Conservation (phyloP, 2,113 vertebrate species). For the Anolis sagrei region DNA sequence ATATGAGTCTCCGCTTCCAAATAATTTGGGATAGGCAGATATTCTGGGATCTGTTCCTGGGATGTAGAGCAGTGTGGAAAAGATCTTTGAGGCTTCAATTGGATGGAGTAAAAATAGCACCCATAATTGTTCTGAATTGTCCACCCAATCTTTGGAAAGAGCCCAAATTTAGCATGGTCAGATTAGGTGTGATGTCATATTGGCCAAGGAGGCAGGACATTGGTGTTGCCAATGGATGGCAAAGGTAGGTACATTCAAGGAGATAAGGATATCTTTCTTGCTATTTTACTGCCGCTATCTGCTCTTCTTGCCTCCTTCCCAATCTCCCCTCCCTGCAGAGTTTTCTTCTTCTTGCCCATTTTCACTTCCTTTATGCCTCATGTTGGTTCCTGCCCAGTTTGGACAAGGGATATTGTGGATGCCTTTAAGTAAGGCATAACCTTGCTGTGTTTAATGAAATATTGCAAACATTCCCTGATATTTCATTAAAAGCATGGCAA, state of each 20-base stretch:
- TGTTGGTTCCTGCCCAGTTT: background rate
- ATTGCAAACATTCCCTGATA: background rate
- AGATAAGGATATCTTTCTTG: background rate
- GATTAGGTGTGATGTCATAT: background rate
- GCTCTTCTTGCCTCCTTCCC: background rate
- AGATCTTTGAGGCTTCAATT: background rate
- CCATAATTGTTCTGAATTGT: background rate
- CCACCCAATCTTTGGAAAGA: background rate
- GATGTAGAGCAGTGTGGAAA: too few relatives aligned
- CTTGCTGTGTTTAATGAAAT: background rate
- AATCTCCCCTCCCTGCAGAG: background rate
- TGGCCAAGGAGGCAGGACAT: background rate
- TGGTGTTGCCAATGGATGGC: background rate
- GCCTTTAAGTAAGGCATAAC: background rate
- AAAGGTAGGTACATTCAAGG: background rate
- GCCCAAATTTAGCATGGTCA: background rate
- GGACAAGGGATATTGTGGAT: background rate
- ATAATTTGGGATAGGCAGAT: too few relatives aligned
- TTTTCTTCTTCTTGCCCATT: background rate
- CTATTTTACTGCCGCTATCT: background rate
- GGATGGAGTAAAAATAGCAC: background rate
- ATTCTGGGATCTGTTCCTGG: too few relatives aligned
- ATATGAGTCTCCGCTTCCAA: too few relatives aligned
- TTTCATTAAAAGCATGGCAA: background rate
- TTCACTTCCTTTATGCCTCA: background rate